Evolutionary conservation across 2,888 invertebrate species (phyloP), one percentile per base, ranked within the genome.

Genomic region (Listrodromus nycthemerus): DNA sequence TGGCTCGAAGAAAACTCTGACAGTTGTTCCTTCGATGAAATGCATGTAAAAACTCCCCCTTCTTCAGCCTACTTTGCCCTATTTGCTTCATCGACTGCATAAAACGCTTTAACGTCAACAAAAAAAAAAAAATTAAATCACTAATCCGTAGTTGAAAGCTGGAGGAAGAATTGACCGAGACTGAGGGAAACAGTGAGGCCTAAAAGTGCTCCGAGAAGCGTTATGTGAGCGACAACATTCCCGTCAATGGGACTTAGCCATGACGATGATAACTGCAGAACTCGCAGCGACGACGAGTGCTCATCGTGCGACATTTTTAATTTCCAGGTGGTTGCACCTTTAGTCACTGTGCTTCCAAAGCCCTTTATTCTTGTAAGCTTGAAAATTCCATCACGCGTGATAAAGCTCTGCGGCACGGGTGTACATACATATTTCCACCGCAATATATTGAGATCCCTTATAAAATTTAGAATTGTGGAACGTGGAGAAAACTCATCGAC

Each of bases 271-370:
- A 61, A 27, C 61, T 13, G 27, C n/a, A 27, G n/a, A 7, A 6
- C 66, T 55, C 67, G 61, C 48, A 45, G 48, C 77, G 52, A 58
- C 76, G 66, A 82, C 77, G 82, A 82, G 73, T 82, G 61, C 89
- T 91, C 89, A 89, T 91, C 89, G 90, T 90, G 88, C 89, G 89
- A 89, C 79, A 85, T 86, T 87, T 87, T 86, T 85, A 86, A 89
- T 90, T 91, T 91, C 91, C 91, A 91, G 89, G 88, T 91, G 91
- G 91, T 88, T 91, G 90, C 89, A 87, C 89, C 90, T 89, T 88
- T 89, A 89, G 90, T 87, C 84, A 78, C 79, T 80, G 86, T 86
- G 79, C 74, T 70, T 74, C 67, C 83, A 66, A 71, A 74, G 69
- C 86, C 80, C 70, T 84, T 58, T 70, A 70, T 80, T 19, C 74